Percentiles rank a stretch among this genome's conserved stretches.
These are phyloP conservation scores for Sinocyclocheilus anophthalmus DNA, from an alignment of 2,113 vertebrate species.

Conservation along the genomic window DNA sequence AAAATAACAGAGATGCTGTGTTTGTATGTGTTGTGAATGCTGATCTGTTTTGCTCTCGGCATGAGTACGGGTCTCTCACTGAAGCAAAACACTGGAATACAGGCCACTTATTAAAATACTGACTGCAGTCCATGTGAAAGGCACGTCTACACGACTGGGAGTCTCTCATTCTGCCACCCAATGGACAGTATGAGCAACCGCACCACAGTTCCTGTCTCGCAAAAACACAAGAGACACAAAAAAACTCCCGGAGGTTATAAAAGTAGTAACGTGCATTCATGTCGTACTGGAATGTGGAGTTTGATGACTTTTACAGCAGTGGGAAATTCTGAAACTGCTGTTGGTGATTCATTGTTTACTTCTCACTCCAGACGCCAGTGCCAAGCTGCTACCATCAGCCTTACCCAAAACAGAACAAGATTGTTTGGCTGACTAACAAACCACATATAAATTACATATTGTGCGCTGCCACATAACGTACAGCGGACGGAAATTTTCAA, in stretches of 20 bases:
- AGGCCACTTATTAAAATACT: constrained; percentile 49
- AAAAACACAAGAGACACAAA: not conserved
- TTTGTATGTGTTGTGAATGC: not conserved
- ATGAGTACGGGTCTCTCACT: not conserved
- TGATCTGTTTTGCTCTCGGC: not conserved
- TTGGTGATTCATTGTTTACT: constrained; percentile 53
- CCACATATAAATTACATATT: constrained; percentile 20
- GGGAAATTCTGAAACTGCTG: constrained; percentile 32
- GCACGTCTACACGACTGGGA: constrained; percentile 46
- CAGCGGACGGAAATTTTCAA: constrained; percentile 23
- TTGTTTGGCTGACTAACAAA: constrained; percentile 36
- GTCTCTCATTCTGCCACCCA: constrained; percentile 73
- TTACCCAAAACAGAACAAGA: constrained; percentile 33
- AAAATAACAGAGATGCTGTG: not conserved
- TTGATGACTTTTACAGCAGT: constrained; percentile 34
- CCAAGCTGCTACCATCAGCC: constrained; percentile 41
- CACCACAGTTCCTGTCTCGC: constrained; percentile 55
- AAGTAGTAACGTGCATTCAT: constrained; percentile 13
- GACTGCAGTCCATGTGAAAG: constrained; percentile 53
- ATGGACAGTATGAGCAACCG: constrained; percentile 65
- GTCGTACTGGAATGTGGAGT: not conserved
- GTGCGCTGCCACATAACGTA: not conserved
- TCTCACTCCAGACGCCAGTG: constrained; percentile 22
- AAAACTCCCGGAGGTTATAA: not conserved
- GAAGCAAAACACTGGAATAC: not conserved